phyloP scores from a whole-genome alignment of 2,113 vertebrate genomes.

The Orientallactaga bullata region DNA sequence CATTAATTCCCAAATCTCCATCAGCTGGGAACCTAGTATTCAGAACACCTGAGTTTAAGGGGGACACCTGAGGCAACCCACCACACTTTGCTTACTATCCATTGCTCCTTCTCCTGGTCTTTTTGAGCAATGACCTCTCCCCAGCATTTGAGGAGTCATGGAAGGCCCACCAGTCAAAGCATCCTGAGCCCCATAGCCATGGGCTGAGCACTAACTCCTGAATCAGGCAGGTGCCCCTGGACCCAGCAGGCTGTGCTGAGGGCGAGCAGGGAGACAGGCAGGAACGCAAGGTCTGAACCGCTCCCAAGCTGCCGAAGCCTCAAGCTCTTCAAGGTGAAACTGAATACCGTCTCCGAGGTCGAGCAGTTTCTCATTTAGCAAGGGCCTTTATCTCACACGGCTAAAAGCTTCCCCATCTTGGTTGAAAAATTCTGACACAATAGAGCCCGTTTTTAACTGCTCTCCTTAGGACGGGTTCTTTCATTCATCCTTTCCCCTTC shows the following conservation, averaged over 20 bases:
- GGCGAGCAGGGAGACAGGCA: background rate
- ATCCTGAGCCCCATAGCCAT: background rate
- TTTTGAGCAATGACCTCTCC: background rate
- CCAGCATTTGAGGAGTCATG: background rate
- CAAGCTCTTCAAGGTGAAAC: background rate
- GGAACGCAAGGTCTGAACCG: background rate
- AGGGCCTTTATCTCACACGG: conserved; percentile 28
- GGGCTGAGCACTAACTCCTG: background rate
- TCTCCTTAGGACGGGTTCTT: background rate
- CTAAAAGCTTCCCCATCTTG: conserved; percentile 29
- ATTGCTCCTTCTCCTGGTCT: background rate
- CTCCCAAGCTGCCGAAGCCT: background rate
- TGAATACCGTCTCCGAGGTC: background rate
- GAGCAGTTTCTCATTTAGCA: conserved; percentile 13
- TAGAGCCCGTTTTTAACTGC: conserved; percentile 9
- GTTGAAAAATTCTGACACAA: conserved; percentile 37
- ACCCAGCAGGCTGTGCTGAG: no score
- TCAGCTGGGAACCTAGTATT: no score
- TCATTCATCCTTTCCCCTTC: conserved; percentile 17
- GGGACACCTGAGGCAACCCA: no score
- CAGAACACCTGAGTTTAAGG: no score
- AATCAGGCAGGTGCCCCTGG: background rate
- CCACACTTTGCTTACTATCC: background rate
- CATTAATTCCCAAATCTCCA: no score
- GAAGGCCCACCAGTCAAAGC: background rate